A percentile compares a stretch with the other conserved stretches of the same genome.
phyloP scores from a whole-genome alignment of 2,888 invertebrate genomes.

The Drosophila pullipes region DNA sequence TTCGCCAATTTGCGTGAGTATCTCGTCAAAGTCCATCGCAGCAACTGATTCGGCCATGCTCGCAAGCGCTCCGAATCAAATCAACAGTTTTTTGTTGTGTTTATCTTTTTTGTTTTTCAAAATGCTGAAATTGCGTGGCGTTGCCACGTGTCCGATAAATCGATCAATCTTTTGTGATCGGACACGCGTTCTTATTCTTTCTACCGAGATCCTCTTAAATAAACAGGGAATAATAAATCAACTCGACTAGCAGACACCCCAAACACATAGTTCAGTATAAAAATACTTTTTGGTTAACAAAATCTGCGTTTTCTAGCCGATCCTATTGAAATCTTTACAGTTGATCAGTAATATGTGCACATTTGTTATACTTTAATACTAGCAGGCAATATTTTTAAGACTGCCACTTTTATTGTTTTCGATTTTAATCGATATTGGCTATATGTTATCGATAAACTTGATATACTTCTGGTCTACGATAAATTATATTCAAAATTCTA shows the following conservation, averaged over 20 bases:
- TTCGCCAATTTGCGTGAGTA: slow-evolving; percentile 88
- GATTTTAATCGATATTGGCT: too few relatives aligned
- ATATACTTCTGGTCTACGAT: too few relatives aligned
- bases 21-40: slow-evolving; percentile 88
- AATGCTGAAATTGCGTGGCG: slow-evolving; percentile 1
- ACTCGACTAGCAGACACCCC: not conserved
- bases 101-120: slow-evolving; percentile 11
- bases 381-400: too few relatives aligned
- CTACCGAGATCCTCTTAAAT: not conserved
- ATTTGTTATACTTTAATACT: too few relatives aligned
- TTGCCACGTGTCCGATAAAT: slow-evolving; percentile 23
- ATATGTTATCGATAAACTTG: too few relatives aligned
- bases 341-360: too few relatives aligned
- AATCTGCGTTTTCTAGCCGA: not conserved
- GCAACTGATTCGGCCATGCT: slow-evolving; percentile 31
- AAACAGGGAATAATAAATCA: not conserved
- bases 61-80: not conserved
- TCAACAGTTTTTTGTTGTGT: not conserved
- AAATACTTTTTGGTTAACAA: not conserved
- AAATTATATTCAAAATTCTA: too few relatives aligned
- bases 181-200: not conserved
- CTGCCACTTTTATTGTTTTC: too few relatives aligned
- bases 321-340: not conserved
- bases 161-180: not conserved
- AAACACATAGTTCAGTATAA: not conserved